phyloP scores from a whole-genome alignment of 2,888 invertebrate species.

The Aelia acuminata region DNA sequence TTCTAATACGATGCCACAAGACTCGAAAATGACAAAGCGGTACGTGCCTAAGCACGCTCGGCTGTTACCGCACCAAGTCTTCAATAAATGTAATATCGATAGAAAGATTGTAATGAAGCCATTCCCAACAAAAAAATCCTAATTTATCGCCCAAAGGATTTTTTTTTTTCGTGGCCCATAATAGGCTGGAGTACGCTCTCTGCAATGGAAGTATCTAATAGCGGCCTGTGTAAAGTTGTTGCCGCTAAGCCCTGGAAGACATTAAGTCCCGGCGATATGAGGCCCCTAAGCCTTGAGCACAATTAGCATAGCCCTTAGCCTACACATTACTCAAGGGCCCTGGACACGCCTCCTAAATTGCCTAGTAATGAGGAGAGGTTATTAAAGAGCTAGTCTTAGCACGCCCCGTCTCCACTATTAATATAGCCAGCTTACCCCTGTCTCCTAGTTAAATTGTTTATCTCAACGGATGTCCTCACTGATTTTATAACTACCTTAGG shows the following conservation, averaged over 20 bases:
- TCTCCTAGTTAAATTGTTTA: conserved; percentile 16
- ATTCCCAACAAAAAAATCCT: not conserved
- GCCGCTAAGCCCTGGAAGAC: not conserved
- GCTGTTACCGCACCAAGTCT: too few relatives aligned
- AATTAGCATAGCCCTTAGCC: conserved; percentile 56
- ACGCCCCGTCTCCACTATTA: conserved; percentile 6
- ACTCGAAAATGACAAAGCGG: too few relatives aligned
- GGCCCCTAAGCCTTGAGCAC: conserved; percentile 30
- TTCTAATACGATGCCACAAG: too few relatives aligned
- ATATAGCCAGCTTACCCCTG: not conserved
- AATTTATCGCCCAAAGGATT: not conserved
- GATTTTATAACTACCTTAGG: not conserved
- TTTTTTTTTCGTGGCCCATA: not conserved
- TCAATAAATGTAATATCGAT: too few relatives aligned
- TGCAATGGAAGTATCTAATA: conserved; percentile 40
- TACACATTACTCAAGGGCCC: conserved; percentile 52
- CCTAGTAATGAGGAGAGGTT: conserved; percentile 55
- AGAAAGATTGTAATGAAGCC: too few relatives aligned
- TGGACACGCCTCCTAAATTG: conserved; percentile 51
- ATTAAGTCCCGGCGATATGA: conserved; percentile 35
- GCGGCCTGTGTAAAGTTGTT: not conserved
- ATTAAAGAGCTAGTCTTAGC: conserved; percentile 36
- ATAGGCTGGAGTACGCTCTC: not conserved
- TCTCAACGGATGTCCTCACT: not conserved
- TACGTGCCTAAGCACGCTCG: too few relatives aligned